A percentile compares a stretch with the other conserved stretches of the same genome.
phyloP scores from a whole-genome alignment of 2,113 vertebrate species.

The Dicentrarchus labrax region DNA sequence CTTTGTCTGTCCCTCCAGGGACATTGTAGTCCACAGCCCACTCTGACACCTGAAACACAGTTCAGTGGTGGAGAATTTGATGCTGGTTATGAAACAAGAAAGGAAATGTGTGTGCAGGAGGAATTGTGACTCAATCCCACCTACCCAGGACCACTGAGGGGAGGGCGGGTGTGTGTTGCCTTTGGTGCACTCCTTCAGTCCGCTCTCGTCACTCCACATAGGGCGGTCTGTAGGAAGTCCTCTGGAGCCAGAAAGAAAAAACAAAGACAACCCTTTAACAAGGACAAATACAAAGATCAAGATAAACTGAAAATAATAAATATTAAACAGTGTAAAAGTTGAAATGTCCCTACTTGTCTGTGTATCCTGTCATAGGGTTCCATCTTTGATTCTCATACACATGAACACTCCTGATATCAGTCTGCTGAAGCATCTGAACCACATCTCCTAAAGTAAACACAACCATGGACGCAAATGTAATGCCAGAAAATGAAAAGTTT shows the following conservation, averaged over 20 bases:
- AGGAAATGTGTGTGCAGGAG: not conserved
- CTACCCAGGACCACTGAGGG: constrained; percentile 95
- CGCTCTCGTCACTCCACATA: constrained; percentile 96
- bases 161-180: constrained; percentile 91
- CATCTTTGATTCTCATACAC: constrained; percentile 99
- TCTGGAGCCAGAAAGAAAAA: constrained; percentile 76
- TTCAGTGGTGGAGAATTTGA: not conserved
- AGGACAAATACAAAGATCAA: not conserved
- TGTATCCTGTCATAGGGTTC: constrained; percentile 97
- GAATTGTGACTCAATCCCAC: constrained; percentile 8
- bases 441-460: constrained; percentile 75
- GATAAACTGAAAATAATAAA: not conserved
- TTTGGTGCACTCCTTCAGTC: constrained; percentile 94
- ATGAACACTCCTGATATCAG: constrained; percentile 89
- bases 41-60: constrained; percentile 88
- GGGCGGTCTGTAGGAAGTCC: constrained; percentile 95
- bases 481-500: not conserved
- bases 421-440: constrained; percentile 86
- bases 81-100: not conserved
- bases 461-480: not conserved
- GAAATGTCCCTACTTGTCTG: constrained; percentile 87
- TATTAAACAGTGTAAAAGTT: not conserved
- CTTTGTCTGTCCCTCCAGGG: constrained; percentile 90
- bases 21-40: constrained; percentile 91
- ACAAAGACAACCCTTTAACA: not conserved